Evolutionary conservation across 2,113 vertebrate species (phyloP), one percentile per base, ranked within the genome.

Genomic region (Tympanuchus pallidicinctus): DNA sequence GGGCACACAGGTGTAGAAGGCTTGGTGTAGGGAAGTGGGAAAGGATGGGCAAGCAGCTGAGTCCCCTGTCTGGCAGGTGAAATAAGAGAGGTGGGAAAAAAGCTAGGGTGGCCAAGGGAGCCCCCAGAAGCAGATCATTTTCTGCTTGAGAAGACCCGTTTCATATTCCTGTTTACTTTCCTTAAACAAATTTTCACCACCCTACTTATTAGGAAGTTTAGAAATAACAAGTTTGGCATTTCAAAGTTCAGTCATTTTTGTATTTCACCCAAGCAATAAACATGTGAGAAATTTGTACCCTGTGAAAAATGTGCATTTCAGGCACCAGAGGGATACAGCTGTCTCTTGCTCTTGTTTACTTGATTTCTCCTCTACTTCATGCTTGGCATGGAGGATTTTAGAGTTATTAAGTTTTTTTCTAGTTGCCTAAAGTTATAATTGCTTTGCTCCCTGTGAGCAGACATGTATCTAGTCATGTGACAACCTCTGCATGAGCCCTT

Each of bases 171-270:
- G 56, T 59, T 59, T 59, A 19, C 42, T 83, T 83, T 82, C 82
- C 45, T 47, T 42, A 93, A 89, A 72, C 43, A 18, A 56, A 32
- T 32, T 79, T 91, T 86, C 57, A 22, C 5, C 74, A 65, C 50
- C 65, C 69, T 67, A 18, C 79, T 83, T 75, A 75, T 74, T 81
- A 85, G 45, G 61, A 93, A 91, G 20, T 75, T 91, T 63, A 88
- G 80, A 91, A 93, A 91, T 78, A 91, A 75, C 36, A 77, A 79
- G 89, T 70, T 88, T 94, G 91, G 60, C 2, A 9, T 96, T 95
- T 93, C 88, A 70, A 89, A 96, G 54, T 70, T 92, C 63, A 82
- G 65, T 66, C 74, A 59, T 87, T 96, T 94, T 84, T 92, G 66
- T 65, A 76, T 93, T 95, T 91, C 54, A n/a, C 38, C 60, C 74